Conservation (phyloP, 2,113 vertebrate genomes). For the Thryonomys swinderianus region DNA sequence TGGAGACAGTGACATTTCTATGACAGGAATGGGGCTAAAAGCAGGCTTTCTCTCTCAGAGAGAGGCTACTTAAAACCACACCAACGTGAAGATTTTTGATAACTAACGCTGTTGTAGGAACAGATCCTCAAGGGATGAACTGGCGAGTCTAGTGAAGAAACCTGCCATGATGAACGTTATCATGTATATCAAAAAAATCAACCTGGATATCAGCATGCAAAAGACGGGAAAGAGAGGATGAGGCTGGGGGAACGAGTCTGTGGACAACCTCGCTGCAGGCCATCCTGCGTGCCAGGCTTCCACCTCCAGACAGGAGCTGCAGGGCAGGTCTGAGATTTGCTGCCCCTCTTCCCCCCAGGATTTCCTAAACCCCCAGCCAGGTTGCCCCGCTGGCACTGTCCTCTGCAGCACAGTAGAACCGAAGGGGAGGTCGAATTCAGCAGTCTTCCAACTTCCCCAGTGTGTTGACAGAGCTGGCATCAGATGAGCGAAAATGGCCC, state of each 20-base stretch:
- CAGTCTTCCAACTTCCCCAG: background rate
- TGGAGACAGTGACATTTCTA: background rate
- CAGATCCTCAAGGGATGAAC: background rate
- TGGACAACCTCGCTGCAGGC: background rate
- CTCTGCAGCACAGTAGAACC: no score
- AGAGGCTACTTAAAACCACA: background rate
- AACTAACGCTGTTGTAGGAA: background rate
- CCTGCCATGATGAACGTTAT: no score
- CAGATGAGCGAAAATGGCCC: constrained; percentile 31
- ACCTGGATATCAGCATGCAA: no score
- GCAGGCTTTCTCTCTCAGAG: background rate
- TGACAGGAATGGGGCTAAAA: background rate
- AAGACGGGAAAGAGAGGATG: no score
- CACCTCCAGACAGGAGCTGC: background rate
- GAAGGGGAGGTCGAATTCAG: background rate
- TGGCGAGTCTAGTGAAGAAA: background rate
- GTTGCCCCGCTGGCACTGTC: background rate
- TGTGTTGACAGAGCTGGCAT: background rate
- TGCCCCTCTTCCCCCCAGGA: background rate
- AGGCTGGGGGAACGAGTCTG: background rate
- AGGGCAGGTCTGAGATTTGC: background rate
- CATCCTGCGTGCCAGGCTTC: background rate
- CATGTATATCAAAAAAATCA: no score
- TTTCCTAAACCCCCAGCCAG: background rate
- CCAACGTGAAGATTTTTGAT: background rate